Evolutionary conservation across 2,888 invertebrate species (phyloP), one percentile per base, ranked within the genome.

Genomic region (Craniophora ligustri): DNA sequence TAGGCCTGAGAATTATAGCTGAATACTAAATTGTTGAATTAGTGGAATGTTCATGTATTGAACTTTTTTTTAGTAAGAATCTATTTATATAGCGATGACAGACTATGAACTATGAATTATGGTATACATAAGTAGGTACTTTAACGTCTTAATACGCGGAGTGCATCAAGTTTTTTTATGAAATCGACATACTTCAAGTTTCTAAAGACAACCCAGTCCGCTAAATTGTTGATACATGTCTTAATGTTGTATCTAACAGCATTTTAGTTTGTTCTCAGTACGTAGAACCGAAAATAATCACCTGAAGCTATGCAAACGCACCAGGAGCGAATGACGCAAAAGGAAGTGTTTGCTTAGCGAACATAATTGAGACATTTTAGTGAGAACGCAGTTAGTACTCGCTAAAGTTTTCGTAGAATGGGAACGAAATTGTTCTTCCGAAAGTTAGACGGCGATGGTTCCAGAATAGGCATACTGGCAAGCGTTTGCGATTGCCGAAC

Each of bases 341-440:
- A 74, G 75, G 77, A 80, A 75, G 75, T 77, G 74, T 81, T 82
- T 79, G 69, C 72, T 79, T 76, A 75, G 72, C 67, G 74, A 72
- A 74, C 72, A 73, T 84, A 84, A 84, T 84, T 79, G 79, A 82
- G 76, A 76, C 78, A 72, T 81, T 78, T 81, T 75, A 71, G 71
- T 50, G 72, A 67, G 59, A 72, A 78, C 71, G 72, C 71, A 71
- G 75, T 81, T 78, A 78, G 67, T 64, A 75, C 61, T 61, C 48
- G 59, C 51, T 45, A 40, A 76, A 78, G 78, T 82, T 77, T 79
- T 64, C 71, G 50, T 64, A 62, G 62, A 75, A 78, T 76, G 74
- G 65, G 70, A 74, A 74, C 67, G 55, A 57, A 81, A 76, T 75
- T 77, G 72, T 78, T 75, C 75, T 74, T 70, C 54, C 45, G 14